phyloP scores from a whole-genome alignment of 2,888 invertebrate species.

The Chloromyia formosa region DNA sequence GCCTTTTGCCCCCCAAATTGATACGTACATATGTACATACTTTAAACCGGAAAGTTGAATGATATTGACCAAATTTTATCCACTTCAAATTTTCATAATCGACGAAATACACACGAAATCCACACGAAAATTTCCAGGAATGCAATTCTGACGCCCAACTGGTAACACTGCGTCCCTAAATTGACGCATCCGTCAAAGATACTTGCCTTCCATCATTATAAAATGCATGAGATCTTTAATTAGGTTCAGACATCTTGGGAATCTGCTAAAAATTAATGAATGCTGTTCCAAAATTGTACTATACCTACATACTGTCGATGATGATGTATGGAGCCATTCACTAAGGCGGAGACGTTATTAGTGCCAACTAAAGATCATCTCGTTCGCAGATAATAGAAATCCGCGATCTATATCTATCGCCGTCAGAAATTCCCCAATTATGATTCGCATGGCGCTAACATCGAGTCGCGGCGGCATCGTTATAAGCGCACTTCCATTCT shows the following conservation, averaged over 20 bases:
- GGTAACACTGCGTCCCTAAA: no score
- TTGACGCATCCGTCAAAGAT: no score
- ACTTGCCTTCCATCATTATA: no score
- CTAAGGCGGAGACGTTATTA: background rate
- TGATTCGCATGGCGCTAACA: slow-evolving; percentile 35
- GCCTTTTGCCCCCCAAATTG: no score
- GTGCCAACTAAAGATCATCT: background rate
- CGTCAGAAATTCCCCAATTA: slow-evolving; percentile 7
- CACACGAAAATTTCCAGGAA: no score
- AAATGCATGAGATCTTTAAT: slow-evolving; percentile 10
- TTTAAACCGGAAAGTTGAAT: no score
- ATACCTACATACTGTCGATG: no score
- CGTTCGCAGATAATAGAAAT: background rate
- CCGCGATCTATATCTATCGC: background rate
- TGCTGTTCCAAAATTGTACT: background rate
- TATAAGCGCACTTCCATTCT: slow-evolving; percentile 5
- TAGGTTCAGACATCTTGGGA: background rate
- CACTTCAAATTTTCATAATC: no score
- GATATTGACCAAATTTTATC: no score
- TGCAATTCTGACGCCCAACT: no score
- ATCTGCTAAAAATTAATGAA: slow-evolving; percentile 1
- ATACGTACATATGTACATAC: no score
- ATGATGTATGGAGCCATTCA: background rate
- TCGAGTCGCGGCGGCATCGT: background rate
- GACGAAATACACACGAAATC: no score